Evolutionary conservation across 2,797 vertebrate species (phyloP).

Genomic region (Sarcoramphus papa): DNA sequence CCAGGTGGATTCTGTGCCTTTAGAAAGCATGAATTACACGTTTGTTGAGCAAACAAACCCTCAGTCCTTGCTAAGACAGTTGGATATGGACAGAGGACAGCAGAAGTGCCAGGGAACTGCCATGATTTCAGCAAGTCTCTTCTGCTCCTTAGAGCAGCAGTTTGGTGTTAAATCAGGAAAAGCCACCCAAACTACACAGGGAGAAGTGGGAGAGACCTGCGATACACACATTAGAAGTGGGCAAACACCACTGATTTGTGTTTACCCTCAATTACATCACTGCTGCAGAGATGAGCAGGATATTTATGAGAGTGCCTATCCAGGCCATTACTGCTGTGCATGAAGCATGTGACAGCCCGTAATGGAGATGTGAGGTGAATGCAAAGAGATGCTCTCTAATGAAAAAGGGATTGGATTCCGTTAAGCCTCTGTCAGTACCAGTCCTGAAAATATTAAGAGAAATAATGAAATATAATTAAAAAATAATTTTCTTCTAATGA

Average conservation of each 20-base stretch:
- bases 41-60: not conserved
- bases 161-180: not conserved
- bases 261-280: not conserved
- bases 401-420: conserved; percentile 2
- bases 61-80: not conserved
- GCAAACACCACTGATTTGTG: not conserved
- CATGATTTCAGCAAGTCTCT: not conserved
- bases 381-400: not conserved
- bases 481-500: conserved; percentile 39
- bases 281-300: not conserved
- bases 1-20: not conserved
- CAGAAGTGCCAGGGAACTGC: not conserved
- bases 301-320: not conserved
- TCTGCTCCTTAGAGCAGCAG: not conserved
- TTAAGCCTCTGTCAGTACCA: conserved; percentile 8
- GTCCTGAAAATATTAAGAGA: conserved; percentile 35
- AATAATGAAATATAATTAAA: conserved; percentile 61
- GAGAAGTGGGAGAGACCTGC: not conserved
- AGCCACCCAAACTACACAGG: not conserved
- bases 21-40: not conserved
- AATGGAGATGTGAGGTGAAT: conserved; percentile 34
- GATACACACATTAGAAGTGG: not conserved
- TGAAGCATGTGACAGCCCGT: not conserved
- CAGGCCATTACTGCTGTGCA: not conserved
- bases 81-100: not conserved